Percentiles rank a stretch among this genome's conserved stretches.
phyloP scores from a whole-genome alignment of 2,888 invertebrate genomes.

The Lasioglossum lativentre region DNA sequence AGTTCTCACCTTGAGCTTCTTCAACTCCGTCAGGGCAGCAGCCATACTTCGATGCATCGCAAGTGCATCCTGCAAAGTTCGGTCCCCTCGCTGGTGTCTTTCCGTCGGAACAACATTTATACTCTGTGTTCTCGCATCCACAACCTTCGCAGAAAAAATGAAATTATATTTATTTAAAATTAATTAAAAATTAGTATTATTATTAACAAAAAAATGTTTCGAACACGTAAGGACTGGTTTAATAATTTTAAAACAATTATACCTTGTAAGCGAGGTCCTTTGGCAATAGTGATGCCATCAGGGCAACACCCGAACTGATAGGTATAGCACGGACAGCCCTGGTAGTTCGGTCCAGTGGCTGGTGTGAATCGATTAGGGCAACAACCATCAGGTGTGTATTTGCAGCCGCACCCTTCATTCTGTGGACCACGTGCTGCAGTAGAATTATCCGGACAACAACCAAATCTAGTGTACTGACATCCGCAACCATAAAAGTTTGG shows the following conservation, averaged over 20 bases:
- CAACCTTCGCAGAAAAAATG: conserved; percentile 86
- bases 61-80: conserved; percentile 92
- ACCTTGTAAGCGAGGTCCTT: conserved; percentile 90
- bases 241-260: conserved; percentile 39
- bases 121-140: conserved; percentile 90
- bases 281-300: conserved; percentile 91
- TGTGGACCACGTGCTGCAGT: conserved; percentile 92
- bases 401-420: conserved; percentile 93
- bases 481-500: conserved; percentile 90
- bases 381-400: conserved; percentile 91
- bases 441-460: conserved; percentile 94
- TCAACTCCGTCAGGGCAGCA: conserved; percentile 94
- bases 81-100: conserved; percentile 92
- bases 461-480: conserved; percentile 91
- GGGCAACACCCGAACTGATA: conserved; percentile 96
- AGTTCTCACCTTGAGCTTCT: conserved; percentile 92
- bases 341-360: conserved; percentile 91
- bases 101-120: conserved; percentile 94
- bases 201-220: too few relatives aligned
- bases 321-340: conserved; percentile 94
- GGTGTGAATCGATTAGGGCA: conserved; percentile 93
- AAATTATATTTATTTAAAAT: too few relatives aligned
- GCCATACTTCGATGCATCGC: conserved; percentile 91
- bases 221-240: neutral
- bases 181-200: too few relatives aligned